These are phyloP conservation scores for Vultur gryphus DNA, from an alignment of 2,797 vertebrate species.

Conservation along the genomic window DNA sequence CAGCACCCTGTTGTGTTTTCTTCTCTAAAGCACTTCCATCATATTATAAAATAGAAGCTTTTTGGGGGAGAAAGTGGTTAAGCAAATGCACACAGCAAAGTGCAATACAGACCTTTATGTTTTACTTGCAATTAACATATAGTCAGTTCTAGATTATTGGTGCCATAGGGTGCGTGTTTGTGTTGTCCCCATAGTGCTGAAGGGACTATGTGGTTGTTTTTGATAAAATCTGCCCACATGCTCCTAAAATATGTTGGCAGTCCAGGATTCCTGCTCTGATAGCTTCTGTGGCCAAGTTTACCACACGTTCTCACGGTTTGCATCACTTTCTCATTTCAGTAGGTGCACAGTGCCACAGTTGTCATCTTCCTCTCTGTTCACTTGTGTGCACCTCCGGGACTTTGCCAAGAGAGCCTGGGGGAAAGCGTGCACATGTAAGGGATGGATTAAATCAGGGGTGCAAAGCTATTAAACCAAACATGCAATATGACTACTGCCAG, in stretches of 20 bases:
- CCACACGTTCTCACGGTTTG: background rate
- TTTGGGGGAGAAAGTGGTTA: background rate
- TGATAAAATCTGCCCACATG: background rate
- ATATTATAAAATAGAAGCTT: background rate
- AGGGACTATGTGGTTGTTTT: background rate
- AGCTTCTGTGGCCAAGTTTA: background rate
- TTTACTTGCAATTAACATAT: background rate
- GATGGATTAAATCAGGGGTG: background rate
- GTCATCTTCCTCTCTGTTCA: background rate
- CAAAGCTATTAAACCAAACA: slow-evolving; percentile 22
- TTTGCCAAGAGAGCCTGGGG: background rate
- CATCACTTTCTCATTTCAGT: background rate
- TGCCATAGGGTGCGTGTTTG: background rate
- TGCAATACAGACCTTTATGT: background rate
- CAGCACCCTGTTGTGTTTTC: background rate
- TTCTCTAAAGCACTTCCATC: background rate
- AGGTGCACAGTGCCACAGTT: background rate
- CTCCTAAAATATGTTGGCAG: background rate
- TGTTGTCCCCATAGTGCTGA: background rate
- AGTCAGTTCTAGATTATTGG: background rate
- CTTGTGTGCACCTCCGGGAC: background rate
- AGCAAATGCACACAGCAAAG: background rate
- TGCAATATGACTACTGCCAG: background rate
- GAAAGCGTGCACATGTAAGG: background rate
- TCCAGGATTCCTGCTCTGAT: background rate